Evolutionary conservation across 2,888 invertebrate species (phyloP), one percentile per base, ranked within the genome.

Genomic region (Loripinus fragilis): DNA sequence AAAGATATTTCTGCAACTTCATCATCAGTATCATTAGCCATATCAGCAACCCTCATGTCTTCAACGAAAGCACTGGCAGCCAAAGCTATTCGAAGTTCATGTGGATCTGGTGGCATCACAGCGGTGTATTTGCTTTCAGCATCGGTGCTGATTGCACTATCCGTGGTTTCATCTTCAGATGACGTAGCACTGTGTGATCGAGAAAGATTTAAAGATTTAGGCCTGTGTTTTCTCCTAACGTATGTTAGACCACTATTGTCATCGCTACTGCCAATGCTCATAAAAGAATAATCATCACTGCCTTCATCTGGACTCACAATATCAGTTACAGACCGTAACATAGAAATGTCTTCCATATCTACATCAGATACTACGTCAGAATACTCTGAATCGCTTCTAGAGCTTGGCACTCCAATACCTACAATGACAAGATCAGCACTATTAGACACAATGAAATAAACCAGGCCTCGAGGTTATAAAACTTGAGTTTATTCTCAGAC

Each of bases 121-220:
- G 79, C 78, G 2, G 74, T 79, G 60, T 84, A 84, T 71, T 86
- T 83, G 33, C 81, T 83, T 76, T 87, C 87, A 64, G 80, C 85
- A 67, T 87, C 87, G 23, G 87, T 85, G 74, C 87, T 87, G 20
- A 87, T 79, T 15, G 84, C 85, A 73, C 87, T 87, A 48, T 86
- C 86, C 0, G 87, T 82, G 38, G 83, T 85, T 45, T 89, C 89
- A 45, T 91, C 91, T 65, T 91, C 91, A 0, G 91, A 90, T 2
- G 91, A 91, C 8, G 91, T 90, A 20, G 88, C 88, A 80, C 91
- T 92, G 69, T 90, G 88, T 5, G 91, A 91, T 45, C 90, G 85
- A 20, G 90, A 87, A 7, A 92, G 87, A 80, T 89, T 90, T 48
- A 92, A 83, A 60, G 90, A 92, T 67, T 88, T 87, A 0, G 91